Percentiles rank a stretch among this genome's conserved stretches.
These are phyloP conservation scores for Homalodisca vitripennis DNA, from an alignment of 1,140 invertebrate genomes.

Conservation along the genomic window DNA sequence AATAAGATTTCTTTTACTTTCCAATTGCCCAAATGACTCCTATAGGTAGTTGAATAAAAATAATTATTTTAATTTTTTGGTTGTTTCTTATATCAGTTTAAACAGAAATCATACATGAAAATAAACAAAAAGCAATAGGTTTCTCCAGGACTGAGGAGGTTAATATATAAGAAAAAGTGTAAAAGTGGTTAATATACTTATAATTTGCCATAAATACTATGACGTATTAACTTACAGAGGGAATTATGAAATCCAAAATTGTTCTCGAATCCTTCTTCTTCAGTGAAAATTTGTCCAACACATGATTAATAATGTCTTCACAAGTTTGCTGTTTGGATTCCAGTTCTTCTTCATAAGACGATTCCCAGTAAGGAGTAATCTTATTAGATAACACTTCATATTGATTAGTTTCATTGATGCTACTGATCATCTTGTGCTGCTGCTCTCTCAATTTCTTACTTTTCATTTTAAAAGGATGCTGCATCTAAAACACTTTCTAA, in stretches of 20 bases:
- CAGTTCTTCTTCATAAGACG: constrained; percentile 52
- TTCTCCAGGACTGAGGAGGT: not conserved
- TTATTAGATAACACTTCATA: constrained; percentile 44
- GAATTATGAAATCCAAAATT: constrained; percentile 33
- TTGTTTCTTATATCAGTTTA: too few relatives aligned
- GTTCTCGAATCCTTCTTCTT: constrained; percentile 11
- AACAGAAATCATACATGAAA: too few relatives aligned
- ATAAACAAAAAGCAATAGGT: too few relatives aligned
- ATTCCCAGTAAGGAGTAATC: constrained; percentile 51
- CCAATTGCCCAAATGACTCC: too few relatives aligned
- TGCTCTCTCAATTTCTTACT: too few relatives aligned
- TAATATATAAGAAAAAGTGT: not conserved
- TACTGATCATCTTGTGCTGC: too few relatives aligned
- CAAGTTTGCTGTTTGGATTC: constrained; percentile 42
- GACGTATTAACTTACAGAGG: constrained; percentile 35
- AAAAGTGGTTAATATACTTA: constrained; percentile 5
- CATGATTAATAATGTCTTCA: constrained; percentile 20
- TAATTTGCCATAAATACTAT: not conserved
- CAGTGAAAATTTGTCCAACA: constrained; percentile 31
- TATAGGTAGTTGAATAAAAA: too few relatives aligned
- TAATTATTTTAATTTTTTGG: too few relatives aligned
- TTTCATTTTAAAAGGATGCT: too few relatives aligned
- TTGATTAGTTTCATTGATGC: constrained; percentile 41
- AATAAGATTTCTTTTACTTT: too few relatives aligned
- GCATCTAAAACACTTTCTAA: too few relatives aligned